phyloP scores from a whole-genome alignment of 1,140 invertebrate genomes.

The Eurosta solidaginis region DNA sequence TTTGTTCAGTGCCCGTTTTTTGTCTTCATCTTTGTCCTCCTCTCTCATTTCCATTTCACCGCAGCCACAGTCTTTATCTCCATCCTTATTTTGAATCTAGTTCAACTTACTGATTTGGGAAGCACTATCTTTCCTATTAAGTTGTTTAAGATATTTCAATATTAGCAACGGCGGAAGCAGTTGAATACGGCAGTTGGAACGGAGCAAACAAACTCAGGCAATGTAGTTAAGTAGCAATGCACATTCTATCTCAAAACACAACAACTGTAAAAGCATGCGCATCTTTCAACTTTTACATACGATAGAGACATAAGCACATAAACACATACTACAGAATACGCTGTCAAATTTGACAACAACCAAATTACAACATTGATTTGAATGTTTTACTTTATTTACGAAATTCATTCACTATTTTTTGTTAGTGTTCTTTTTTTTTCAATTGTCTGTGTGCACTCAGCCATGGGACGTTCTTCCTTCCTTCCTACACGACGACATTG shows the following conservation, averaged over 20 bases:
- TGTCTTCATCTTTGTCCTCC: no score
- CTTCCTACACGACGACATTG: not conserved
- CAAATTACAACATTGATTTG: slow-evolving; percentile 8
- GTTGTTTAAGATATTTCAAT: no score
- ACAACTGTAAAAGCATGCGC: not conserved
- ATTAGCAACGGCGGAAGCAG: no score
- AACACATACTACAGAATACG: not conserved
- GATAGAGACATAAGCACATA: not conserved
- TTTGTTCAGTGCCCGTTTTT: no score
- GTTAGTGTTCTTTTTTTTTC: not conserved
- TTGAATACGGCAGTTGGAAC: no score
- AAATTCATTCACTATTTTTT: not conserved
- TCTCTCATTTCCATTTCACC: no score
- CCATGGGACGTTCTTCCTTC: not conserved
- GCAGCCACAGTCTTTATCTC: no score
- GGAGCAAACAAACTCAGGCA: no score
- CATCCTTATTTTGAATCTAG: no score
- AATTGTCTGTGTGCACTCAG: not conserved
- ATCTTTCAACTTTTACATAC: not conserved
- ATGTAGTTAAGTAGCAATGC: not conserved
- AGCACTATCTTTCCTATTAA: no score
- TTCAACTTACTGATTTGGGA: no score
- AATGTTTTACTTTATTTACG: not conserved
- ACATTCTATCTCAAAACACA: not conserved
- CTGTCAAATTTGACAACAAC: not conserved